Evolutionary conservation across 2,113 vertebrate species (phyloP), one percentile per base, ranked within the genome.

Genomic region (Thunnus maccoyii): DNA sequence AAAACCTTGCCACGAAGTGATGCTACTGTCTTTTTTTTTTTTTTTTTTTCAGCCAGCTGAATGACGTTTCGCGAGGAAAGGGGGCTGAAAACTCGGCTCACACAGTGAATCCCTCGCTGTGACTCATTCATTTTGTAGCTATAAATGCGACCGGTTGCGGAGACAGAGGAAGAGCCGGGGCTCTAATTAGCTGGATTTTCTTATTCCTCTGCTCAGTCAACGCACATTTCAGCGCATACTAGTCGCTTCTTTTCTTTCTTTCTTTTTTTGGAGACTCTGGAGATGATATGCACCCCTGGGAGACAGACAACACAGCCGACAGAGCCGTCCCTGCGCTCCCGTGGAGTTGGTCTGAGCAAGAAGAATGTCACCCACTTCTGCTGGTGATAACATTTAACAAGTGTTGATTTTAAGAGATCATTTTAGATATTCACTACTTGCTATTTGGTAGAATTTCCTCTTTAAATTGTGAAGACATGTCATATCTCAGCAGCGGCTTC

Each of bases 331-430:
- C 51, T 88, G 91, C 91, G 87, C 86, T 87, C 84, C 87, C 67
- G 50, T 61, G 93, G 90, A 94, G 90, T 93, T 93, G 82, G 79
- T 84, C 66, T 52, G 73, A 64, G 71, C 68, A 52, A 74, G 70
- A 88, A 90, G 90, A 86, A 94, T 93, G 93, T 91, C 92, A 84
- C 93, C 92, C 51, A 93, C 91, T 92, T 93, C 91, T 87, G 92
- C 92, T 2, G 91, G 92, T 82, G 51, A 57, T 75, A 61, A 83
- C 66, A 46, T 88, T 27, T 82, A 70, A 88, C 72, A 72, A 36
- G 50, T 67, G 64, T 6, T 41, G 36, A 7, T 48, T 84, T 44
- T 60, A 8, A 66, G 61, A 66, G 63, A 52, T 57, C 17, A 48
- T 57, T 47, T 13, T 27, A 74, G 8, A 1, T 20, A 48, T 51